Evolutionary conservation across 2,113 vertebrate species (phyloP).

Genomic region (Periophthalmus modestus): DNA sequence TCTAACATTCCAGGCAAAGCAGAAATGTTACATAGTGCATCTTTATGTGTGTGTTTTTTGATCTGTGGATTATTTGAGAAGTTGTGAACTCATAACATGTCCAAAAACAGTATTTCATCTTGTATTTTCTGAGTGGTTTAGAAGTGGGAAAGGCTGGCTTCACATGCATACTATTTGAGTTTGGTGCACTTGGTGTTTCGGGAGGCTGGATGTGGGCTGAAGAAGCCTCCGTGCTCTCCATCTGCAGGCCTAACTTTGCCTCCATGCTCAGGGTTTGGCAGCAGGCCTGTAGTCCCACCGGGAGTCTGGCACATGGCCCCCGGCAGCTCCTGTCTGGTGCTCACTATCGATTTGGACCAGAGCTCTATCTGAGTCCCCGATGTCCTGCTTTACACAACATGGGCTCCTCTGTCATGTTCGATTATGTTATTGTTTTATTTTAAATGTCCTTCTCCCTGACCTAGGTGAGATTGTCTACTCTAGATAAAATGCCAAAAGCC

Average conservation of each 20-base stretch:
- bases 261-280: slow-evolving; percentile 62
- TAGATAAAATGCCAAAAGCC: not conserved
- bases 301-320: slow-evolving; percentile 54
- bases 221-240: slow-evolving; percentile 25
- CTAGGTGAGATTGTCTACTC: not conserved
- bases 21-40: too few species aligned
- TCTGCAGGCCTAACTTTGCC: slow-evolving; percentile 45
- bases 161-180: slow-evolving; percentile 22
- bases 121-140: slow-evolving; percentile 2
- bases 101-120: not conserved
- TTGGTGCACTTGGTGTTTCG: slow-evolving; percentile 17
- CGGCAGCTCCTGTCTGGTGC: slow-evolving; percentile 64
- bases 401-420: slow-evolving; percentile 51
- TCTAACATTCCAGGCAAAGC: too few species aligned
- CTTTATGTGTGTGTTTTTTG: not conserved
- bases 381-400: slow-evolving; percentile 41
- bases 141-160: slow-evolving; percentile 7
- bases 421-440: slow-evolving; percentile 50
- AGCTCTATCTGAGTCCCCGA: slow-evolving; percentile 44
- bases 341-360: slow-evolving; percentile 71
- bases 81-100: not conserved
- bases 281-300: slow-evolving; percentile 47
- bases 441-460: slow-evolving; percentile 4
- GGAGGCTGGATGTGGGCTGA: slow-evolving; percentile 41
- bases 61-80: not conserved